Evolutionary conservation across 1,140 invertebrate species (phyloP), one percentile per base, ranked within the genome.

Genomic region (Drosophila elegans): DNA sequence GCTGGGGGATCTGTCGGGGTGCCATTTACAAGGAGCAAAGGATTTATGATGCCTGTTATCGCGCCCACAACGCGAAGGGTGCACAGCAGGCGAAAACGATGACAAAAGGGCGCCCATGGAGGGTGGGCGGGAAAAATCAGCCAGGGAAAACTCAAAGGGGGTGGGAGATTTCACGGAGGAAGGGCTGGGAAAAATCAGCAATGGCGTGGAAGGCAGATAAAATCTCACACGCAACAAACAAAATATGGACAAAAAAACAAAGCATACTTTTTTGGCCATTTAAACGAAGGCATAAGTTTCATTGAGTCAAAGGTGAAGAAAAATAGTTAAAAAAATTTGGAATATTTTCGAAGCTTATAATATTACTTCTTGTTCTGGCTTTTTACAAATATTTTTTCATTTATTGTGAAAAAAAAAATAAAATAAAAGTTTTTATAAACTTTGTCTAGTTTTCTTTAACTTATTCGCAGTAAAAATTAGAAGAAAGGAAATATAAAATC

Each of bases 31-130:
- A 62, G 84, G 55, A 74, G 82, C 64, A 76, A 80, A 89, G 84
- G 84, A 88, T 88, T 88, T 88, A 88, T 88, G 84, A 88, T 80
- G 73, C 84, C 88, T 89, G 84, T 88, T 88, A 88, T 89, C 84
- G 84, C 80, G 62, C 68, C 66, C 79, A 72, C 67, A 74, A 88
- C 66, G 62, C 74, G 42, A 42, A 41, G 53, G 36, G 52, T 44
- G 49, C 67, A 53, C 67, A 61, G 64, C 52, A 48, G 71, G 48
- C 62, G 63, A 60, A 78, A 88, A 88, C 83, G 83, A 86, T 86
- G 82, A 86, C 82, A 86, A 86, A 86, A 86, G 82, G 82, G 82
- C 88, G 79, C 60, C 79, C 75, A 53, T 56, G 38, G 13, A 42
- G n/a, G 46, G 46, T 27, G 46, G 46, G 42, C 1, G 16, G 55